Conservation (phyloP, 2,797 vertebrate species). For the Aplochiton taeniatus region DNA sequence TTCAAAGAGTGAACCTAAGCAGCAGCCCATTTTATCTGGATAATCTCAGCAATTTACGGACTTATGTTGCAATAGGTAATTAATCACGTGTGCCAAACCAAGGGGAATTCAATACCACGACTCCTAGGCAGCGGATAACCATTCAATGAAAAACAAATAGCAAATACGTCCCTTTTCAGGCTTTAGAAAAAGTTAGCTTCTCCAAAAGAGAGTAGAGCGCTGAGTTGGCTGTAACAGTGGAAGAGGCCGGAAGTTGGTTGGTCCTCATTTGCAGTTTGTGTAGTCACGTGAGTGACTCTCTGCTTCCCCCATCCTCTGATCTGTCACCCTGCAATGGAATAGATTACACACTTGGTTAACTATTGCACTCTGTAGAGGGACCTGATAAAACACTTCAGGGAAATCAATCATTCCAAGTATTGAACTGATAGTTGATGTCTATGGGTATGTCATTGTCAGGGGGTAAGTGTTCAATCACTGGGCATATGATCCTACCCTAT, state of each 20-base stretch:
- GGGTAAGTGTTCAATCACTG: too few species aligned
- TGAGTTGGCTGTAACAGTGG: conserved; percentile 35
- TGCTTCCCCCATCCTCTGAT: conserved; percentile 25
- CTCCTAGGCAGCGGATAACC: conserved; percentile 35
- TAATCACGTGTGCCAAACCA: conserved; percentile 20
- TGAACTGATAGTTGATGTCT: too few species aligned
- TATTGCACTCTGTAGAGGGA: too few species aligned
- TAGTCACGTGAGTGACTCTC: conserved; percentile 48
- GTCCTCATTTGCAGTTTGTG: conserved; percentile 49
- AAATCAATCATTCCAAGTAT: too few species aligned
- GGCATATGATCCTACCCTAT: too few species aligned
- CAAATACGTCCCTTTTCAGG: conserved; percentile 13
- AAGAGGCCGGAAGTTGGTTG: conserved; percentile 45
- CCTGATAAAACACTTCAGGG: too few species aligned
- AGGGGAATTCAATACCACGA: conserved; percentile 9
- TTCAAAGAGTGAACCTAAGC: conserved; percentile 15
- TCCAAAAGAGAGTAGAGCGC: conserved; percentile 34
- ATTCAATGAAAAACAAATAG: conserved; percentile 30
- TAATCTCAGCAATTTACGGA: conserved; percentile 23
- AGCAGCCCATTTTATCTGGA: conserved; percentile 20
- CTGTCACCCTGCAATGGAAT: background rate
- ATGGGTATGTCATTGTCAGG: too few species aligned
- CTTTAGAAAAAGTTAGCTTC: conserved; percentile 4
- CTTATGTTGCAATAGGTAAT: conserved; percentile 29
- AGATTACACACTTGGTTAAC: too few species aligned